phyloP scores from a whole-genome alignment of 2,797 vertebrate genomes.

The Siniperca undulata region DNA sequence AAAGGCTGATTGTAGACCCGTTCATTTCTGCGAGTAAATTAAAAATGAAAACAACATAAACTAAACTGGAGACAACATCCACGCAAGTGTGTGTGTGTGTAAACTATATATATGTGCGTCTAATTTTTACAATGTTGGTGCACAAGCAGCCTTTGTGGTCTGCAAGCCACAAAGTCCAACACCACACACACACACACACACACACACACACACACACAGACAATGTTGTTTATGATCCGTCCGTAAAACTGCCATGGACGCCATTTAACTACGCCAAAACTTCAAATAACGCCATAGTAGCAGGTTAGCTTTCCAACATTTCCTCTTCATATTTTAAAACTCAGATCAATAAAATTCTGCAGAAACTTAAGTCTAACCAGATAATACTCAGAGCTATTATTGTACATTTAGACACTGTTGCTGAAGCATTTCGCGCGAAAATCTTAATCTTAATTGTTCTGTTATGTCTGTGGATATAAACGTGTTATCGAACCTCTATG shows the following conservation, averaged over 20 bases:
- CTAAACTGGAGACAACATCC: neutral
- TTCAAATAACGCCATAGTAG: slow-evolving; percentile 41
- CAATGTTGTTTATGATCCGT: slow-evolving; percentile 61
- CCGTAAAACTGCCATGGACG: slow-evolving; percentile 73
- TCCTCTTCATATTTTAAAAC: slow-evolving; percentile 47
- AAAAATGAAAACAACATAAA: neutral
- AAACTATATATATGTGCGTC: neutral
- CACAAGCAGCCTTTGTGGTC: slow-evolving; percentile 20
- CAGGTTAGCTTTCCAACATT: slow-evolving; percentile 29
- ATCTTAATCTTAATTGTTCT: slow-evolving; percentile 12
- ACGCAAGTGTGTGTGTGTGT: slow-evolving; percentile 7
- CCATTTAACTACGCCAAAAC: slow-evolving; percentile 66
- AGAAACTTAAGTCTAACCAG: slow-evolving; percentile 38
- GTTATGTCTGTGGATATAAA: neutral
- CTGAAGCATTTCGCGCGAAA: slow-evolving; percentile 3
- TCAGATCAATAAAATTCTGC: slow-evolving; percentile 50
- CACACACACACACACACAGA: slow-evolving; percentile 32
- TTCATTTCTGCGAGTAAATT: slow-evolving; percentile 7
- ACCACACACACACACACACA: slow-evolving; percentile 27
- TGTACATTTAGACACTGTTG: slow-evolving; percentile 12
- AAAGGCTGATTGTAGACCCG: slow-evolving; percentile 38
- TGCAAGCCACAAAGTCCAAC: slow-evolving; percentile 6
- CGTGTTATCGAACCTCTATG: slow-evolving; percentile 4
- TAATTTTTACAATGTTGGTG: slow-evolving; percentile 25
- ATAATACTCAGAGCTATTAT: slow-evolving; percentile 23